Evolutionary conservation across 2,113 vertebrate species (phyloP), one percentile per base, ranked within the genome.

Genomic region (Amia ocellicauda): DNA sequence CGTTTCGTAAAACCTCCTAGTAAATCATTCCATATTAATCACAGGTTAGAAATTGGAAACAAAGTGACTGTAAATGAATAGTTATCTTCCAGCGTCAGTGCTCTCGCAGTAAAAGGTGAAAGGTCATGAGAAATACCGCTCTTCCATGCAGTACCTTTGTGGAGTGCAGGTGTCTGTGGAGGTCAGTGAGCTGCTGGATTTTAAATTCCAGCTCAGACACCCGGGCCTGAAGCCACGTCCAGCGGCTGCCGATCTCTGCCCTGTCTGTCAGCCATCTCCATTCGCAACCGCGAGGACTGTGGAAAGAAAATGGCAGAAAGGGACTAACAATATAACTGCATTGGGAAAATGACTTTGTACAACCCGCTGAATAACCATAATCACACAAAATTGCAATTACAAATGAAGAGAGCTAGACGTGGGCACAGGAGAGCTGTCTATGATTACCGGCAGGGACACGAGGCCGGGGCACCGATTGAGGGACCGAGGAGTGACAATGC

Each of bases 151-250:
- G 80, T 91, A 97, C 96, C 92, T 98, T 98, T 66, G 82, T 86
- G 50, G 89, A 83, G 68, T 87, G 85, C 67, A 97, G 89, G 69
- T 92, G 89, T 78, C 85, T 87, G 79, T 93, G 90, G 78, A 98
- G 79, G 63, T 90, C 85, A 58, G 74, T 85, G 72, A 96, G 78
- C 74, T 91, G 86, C 24, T 91, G 90, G 69, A 94, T 95, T 89
- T 89, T 91, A 72, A 83, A 91, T 73, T 96, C 93, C 71, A 99
- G 82, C 57, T 94, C 92, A 49, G 90, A 87, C 79, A 96, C 82
- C 75, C 93, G 91, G 76, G 92, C 83, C 81, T 94, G 91, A 82
- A 99, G 86, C 96, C 96, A 97, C 0, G 89, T 92, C 93, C 96
- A 99, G 62, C 91, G 86, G 83, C 94, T 95, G 79, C 92, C 89